Evolutionary conservation across 2,888 invertebrate genomes (phyloP), one percentile per base, ranked within the genome.

Genomic region (Erebia ligea): DNA sequence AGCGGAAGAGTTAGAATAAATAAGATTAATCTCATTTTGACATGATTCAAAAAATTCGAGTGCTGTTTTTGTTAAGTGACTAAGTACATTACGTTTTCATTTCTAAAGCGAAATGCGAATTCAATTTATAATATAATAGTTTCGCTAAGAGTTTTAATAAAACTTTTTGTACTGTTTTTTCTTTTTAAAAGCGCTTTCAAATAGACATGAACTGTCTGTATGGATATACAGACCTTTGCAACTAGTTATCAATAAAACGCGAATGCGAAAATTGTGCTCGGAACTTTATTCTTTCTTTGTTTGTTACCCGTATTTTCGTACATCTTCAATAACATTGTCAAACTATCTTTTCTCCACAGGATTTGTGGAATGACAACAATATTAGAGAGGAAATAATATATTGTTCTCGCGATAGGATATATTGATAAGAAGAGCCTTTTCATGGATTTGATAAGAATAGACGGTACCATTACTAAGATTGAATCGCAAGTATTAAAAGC

Each of bases 311-410:
- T 81, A 84, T 86, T 84, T 85, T 85, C 83, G 81, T 79, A 78
- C 79, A 76, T 76, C 79, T 80, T 81, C 80, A 82, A 85, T 85
- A 87, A 87, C 84, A 82, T 81, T 84, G 84, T 83, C 83, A 82
- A 80, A 84, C 65, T 71, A 70, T 72, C 71, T 81, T 79, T 84
- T 80, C 82, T 83, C 83, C 80, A 54, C 73, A 77, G 82, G 84
- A 84, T 81, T 83, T 81, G 79, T 78, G 76, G 77, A 82, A 85
- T 80, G 82, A 83, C 80, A 82, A 82, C 83, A 84, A 81, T 85
- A 82, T 84, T 84, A 84, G 84, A 84, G 85, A 84, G 85, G 82
- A 68, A 82, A 85, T 84, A 82, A 85, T 84, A 83, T 81, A 82
- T 84, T 54, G 68, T 68, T 66, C 66, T 66, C 66, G 57, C 56